Conservation (phyloP, 2,797 vertebrate genomes). For the Typhlichthys eigenmanni region DNA sequence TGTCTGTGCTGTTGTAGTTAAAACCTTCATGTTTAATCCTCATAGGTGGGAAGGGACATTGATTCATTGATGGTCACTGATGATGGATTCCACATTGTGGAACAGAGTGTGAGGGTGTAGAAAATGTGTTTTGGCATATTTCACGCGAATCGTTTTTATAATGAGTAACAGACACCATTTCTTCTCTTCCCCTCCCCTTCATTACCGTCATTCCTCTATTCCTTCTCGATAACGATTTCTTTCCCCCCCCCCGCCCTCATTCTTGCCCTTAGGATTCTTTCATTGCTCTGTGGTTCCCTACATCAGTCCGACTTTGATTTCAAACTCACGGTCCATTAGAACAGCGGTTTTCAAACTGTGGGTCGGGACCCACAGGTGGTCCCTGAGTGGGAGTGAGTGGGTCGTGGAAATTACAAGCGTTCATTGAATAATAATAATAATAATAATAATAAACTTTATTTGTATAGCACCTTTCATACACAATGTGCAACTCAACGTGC, state of each 20-base stretch:
- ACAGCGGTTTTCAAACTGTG: too few relatives aligned
- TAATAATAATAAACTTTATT: too few relatives aligned
- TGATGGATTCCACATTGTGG: background rate
- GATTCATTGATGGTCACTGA: background rate
- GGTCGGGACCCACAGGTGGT: too few relatives aligned
- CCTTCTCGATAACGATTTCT: background rate
- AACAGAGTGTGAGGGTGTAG: background rate
- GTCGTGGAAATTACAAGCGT: too few relatives aligned
- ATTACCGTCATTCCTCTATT: background rate
- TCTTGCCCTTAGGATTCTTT: background rate
- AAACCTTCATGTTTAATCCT: conserved; percentile 3
- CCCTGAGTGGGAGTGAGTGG: too few relatives aligned
- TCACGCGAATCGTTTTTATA: background rate
- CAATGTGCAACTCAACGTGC: too few relatives aligned
- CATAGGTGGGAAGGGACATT: background rate
- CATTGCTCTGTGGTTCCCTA: too few relatives aligned
- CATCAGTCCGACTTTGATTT: too few relatives aligned
- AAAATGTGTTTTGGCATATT: conserved; percentile 13
- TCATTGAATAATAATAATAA: too few relatives aligned
- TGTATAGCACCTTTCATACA: too few relatives aligned
- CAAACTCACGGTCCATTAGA: too few relatives aligned
- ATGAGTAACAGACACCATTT: background rate
- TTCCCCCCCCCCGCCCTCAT: too few relatives aligned
- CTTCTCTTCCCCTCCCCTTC: background rate
- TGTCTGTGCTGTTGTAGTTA: background rate